A percentile compares a stretch with the other conserved stretches of the same genome.
These are phyloP conservation scores for Oncorhynchus mykiss DNA, from an alignment of 2,113 vertebrate species.

Conservation along the genomic window DNA sequence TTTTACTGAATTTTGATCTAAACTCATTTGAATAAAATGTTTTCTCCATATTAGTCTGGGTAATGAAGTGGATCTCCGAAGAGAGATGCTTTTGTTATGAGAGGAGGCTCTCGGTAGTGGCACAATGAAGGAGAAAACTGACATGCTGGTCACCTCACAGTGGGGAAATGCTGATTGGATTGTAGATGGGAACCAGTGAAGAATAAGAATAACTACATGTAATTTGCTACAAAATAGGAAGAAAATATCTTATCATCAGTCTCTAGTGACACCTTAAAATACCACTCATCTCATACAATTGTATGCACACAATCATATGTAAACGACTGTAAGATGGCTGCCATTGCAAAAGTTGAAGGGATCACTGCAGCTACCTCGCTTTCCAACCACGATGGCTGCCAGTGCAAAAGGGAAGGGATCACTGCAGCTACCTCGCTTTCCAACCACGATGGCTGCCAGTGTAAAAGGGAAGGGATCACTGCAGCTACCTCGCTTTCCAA, in stretches of 20 bases:
- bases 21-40: constrained; percentile 74
- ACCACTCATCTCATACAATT: too few relatives aligned
- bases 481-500: too few relatives aligned
- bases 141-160: constrained; percentile 62
- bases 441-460: too few relatives aligned
- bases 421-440: too few relatives aligned
- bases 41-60: constrained; percentile 67
- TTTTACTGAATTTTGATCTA: constrained; percentile 58
- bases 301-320: not conserved
- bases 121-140: constrained; percentile 38
- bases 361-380: too few relatives aligned
- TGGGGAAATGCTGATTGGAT: constrained; percentile 57
- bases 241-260: too few relatives aligned
- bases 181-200: constrained; percentile 36
- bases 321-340: not conserved
- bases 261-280: too few relatives aligned
- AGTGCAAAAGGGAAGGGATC: not conserved
- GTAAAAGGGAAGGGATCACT: too few relatives aligned
- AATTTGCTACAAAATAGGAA: constrained; percentile 24
- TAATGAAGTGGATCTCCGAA: constrained; percentile 74
- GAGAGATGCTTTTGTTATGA: constrained; percentile 64
- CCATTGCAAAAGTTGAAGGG: too few relatives aligned
- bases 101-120: constrained; percentile 39
- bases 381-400: not conserved
- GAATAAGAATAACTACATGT: constrained; percentile 27